Evolutionary conservation across 2,797 vertebrate species (phyloP).

Genomic region (Rhincodon typus): DNA sequence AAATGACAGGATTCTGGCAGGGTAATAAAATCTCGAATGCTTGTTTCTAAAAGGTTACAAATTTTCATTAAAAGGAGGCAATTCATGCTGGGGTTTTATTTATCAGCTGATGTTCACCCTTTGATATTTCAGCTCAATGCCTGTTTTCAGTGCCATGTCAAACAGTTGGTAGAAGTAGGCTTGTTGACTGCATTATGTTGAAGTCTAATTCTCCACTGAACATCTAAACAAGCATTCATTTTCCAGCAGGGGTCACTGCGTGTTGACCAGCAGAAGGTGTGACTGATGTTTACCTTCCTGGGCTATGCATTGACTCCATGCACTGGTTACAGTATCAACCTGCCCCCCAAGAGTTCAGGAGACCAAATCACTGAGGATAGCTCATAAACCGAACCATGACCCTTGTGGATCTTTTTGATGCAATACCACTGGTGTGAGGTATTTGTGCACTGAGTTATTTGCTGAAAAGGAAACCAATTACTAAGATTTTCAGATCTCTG

Average conservation of each 20-base stretch:
- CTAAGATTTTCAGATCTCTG: not conserved
- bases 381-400: not conserved
- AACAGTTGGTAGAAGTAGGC: not conserved
- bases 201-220: not conserved
- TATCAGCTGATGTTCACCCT: not conserved
- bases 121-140: not conserved
- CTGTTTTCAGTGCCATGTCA: not conserved
- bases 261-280: not conserved
- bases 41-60: not conserved
- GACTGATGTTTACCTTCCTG: not conserved
- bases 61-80: not conserved
- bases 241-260: constrained; percentile 19
- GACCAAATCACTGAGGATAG: not conserved
- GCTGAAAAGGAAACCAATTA: not conserved
- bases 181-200: not conserved
- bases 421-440: not conserved
- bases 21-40: not conserved
- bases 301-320: not conserved
- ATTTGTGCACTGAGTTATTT: not conserved
- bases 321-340: not conserved
- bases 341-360: not conserved
- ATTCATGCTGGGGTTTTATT: not conserved
- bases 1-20: not conserved
- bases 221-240: too few relatives aligned
- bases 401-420: not conserved